Conservation (phyloP, 37 sponge, comb jelly and placozoan species). For the Chondrosia reniformis region DNA sequence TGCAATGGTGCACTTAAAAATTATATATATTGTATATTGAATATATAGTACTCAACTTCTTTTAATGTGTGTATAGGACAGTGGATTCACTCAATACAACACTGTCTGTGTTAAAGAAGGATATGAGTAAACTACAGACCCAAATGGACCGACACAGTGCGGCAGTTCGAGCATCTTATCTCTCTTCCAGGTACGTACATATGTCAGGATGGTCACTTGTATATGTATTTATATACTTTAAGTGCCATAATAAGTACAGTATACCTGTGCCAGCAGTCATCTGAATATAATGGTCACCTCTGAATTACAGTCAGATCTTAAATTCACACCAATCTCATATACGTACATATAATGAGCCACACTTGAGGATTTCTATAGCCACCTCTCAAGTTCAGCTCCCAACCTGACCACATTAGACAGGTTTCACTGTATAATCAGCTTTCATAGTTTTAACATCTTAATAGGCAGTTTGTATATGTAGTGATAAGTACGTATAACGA, state of each 20-base stretch:
- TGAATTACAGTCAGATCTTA: too few relatives aligned
- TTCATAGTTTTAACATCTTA: too few relatives aligned
- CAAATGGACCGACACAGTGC: conserved; percentile 56
- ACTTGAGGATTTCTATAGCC: too few relatives aligned
- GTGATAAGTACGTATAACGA: too few relatives aligned
- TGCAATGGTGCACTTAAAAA: neutral
- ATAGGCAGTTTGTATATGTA: too few relatives aligned
- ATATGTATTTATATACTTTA: neutral
- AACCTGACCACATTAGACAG: too few relatives aligned
- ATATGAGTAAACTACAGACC: conserved; percentile 58
- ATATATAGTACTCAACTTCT: neutral
- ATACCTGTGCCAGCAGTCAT: too few relatives aligned
- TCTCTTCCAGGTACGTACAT: conserved; percentile 47
- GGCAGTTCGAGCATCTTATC: conserved; percentile 42
- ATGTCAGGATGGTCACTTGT: neutral
- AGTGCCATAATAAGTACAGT: neutral
- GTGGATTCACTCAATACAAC: conserved; percentile 46
- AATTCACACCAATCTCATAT: too few relatives aligned
- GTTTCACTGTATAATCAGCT: too few relatives aligned
- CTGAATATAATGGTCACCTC: too few relatives aligned
- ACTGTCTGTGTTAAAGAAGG: conserved; percentile 49
- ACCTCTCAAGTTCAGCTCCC: too few relatives aligned
- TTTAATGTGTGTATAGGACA: conserved; percentile 31
- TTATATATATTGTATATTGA: neutral
- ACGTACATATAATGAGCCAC: too few relatives aligned